A percentile compares a stretch with the other conserved stretches of the same genome.
Evolutionary conservation across 2,797 vertebrate species (phyloP).

Genomic region (Chelidonichthys spinosus): DNA sequence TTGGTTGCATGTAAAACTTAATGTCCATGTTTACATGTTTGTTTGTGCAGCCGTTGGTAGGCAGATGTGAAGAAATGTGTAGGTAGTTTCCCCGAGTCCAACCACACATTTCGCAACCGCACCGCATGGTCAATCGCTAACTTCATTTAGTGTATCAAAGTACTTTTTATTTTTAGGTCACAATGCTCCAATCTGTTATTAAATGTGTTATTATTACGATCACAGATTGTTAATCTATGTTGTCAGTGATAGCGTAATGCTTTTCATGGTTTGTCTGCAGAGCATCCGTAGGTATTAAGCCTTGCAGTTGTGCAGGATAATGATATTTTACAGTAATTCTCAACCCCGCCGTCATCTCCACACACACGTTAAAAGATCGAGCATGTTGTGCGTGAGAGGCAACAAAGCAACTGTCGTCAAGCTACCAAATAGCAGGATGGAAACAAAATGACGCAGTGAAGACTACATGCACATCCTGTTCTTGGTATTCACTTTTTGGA

Average conservation of each 20-base stretch:
- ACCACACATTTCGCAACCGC: conserved; percentile 71
- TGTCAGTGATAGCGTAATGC: not conserved
- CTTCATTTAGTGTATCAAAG: conserved; percentile 51
- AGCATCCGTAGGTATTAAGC: not conserved
- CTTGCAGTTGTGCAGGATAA: not conserved
- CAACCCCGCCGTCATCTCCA: conserved; percentile 30
- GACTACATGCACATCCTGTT: conserved; percentile 77
- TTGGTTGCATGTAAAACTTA: conserved; percentile 28
- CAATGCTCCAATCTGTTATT: not conserved
- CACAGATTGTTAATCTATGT: not conserved
- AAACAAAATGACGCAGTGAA: conserved; percentile 69
- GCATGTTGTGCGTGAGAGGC: conserved; percentile 33
- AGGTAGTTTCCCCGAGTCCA: conserved; percentile 52
- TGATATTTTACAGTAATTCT: conserved; percentile 12
- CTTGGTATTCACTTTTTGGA: conserved; percentile 81
- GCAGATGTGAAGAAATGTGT: conserved; percentile 26
- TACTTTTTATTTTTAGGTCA: conserved; percentile 43
- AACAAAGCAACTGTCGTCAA: conserved; percentile 69
- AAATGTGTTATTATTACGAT: not conserved
- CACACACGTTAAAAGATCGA: conserved; percentile 20
- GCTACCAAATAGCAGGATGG: conserved; percentile 65
- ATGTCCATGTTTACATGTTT: conserved; percentile 42
- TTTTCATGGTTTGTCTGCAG: conserved; percentile 1
- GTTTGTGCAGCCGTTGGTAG: conserved; percentile 32
- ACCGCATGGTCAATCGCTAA: conserved; percentile 58